Percentiles rank a stretch among this genome's conserved stretches.
phyloP scores from a whole-genome alignment of 2,888 invertebrate species.

The Ornithoptera alexandrae region DNA sequence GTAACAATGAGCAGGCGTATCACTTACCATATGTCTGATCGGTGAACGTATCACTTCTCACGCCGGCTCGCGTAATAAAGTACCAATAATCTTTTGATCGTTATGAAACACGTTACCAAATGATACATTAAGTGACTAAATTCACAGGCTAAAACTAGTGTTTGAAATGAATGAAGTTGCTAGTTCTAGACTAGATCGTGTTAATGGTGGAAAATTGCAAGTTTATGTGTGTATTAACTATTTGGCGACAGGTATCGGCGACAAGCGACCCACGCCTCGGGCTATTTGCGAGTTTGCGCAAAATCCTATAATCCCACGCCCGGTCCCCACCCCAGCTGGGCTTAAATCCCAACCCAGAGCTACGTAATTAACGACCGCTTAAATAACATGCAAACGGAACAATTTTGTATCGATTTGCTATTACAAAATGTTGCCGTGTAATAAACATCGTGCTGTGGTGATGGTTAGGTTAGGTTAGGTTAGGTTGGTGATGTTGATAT shows the following conservation, averaged over 20 bases:
- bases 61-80: too few relatives aligned
- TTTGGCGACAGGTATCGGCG: slow-evolving; percentile 19
- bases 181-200: neutral
- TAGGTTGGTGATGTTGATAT: too few relatives aligned
- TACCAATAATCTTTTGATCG: too few relatives aligned
- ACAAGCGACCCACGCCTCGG: slow-evolving; percentile 21
- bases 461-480: too few relatives aligned
- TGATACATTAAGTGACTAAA: too few relatives aligned
- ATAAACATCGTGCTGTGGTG: slow-evolving; percentile 4
- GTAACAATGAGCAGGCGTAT: too few relatives aligned
- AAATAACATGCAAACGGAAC: slow-evolving; percentile 24
- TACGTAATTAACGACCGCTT: slow-evolving; percentile 27
- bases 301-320: slow-evolving; percentile 23
- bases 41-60: too few relatives aligned
- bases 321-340: slow-evolving; percentile 2
- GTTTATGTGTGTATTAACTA: slow-evolving; percentile 23
- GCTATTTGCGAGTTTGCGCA: slow-evolving; percentile 21
- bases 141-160: too few relatives aligned
- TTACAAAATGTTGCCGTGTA: slow-evolving; percentile 15
- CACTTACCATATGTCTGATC: too few relatives aligned
- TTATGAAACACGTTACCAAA: too few relatives aligned
- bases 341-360: neutral
- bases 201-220: slow-evolving; percentile 7
- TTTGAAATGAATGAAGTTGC: too few relatives aligned
- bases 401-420: slow-evolving; percentile 17